phyloP scores from a whole-genome alignment of 2,888 invertebrate genomes.

The Agrochola lota region DNA sequence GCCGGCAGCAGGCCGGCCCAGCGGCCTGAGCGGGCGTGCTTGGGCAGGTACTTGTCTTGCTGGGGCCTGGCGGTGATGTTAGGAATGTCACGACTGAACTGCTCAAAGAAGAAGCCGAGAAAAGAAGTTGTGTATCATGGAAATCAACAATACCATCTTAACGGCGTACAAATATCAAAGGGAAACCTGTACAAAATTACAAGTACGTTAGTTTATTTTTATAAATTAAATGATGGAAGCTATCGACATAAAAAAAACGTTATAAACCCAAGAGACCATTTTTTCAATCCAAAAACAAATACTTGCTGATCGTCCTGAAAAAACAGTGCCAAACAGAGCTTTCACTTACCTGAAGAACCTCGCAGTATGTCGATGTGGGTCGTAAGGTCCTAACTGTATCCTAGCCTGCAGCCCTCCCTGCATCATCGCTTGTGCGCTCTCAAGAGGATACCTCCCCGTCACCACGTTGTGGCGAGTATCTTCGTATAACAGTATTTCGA shows the following conservation, averaged over 20 bases:
- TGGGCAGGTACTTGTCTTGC: constrained; percentile 94
- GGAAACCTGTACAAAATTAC: background rate
- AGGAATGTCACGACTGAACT: background rate
- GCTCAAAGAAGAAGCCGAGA: background rate
- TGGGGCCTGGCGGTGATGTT: constrained; percentile 90
- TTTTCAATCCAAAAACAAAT: background rate
- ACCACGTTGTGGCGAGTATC: constrained; percentile 96
- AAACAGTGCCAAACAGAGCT: background rate
- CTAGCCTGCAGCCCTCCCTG: constrained; percentile 98
- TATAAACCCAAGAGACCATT: background rate
- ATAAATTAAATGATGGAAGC: too few species aligned
- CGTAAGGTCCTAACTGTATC: constrained; percentile 97
- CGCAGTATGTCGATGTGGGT: constrained; percentile 95
- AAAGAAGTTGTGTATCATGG: background rate
- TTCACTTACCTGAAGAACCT: constrained; percentile 94
- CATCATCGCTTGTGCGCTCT: constrained; percentile 96
- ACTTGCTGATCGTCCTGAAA: background rate
- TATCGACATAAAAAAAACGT: background rate
- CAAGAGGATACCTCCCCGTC: constrained; percentile 97
- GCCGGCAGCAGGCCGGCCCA: constrained; percentile 92
- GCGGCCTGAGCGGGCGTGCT: constrained; percentile 93
- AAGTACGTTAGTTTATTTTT: too few species aligned
- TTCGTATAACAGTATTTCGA: constrained; percentile 96
- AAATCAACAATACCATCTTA: background rate
- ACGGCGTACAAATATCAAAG: background rate